Percentiles rank a stretch among this genome's conserved stretches.
phyloP scores from a whole-genome alignment of 2,113 vertebrate species.

The Okapia johnstoni region DNA sequence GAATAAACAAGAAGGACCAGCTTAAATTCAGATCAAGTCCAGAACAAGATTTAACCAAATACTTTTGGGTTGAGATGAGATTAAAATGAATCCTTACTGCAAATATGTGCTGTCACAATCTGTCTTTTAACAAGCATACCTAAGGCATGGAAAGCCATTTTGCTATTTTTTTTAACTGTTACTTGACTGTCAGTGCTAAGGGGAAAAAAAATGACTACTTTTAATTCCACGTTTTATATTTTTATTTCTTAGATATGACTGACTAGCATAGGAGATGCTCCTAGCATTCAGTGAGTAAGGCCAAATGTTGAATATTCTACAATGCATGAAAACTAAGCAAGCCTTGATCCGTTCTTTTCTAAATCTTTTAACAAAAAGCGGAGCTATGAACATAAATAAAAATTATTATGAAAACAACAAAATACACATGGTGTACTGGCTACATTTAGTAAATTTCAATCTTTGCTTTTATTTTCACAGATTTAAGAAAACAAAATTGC shows the following conservation, averaged over 20 bases:
- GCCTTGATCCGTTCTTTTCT: background rate
- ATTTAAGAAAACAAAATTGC: background rate
- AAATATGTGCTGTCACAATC: background rate
- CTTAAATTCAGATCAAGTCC: background rate
- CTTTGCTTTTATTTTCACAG: background rate
- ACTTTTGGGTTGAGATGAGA: background rate
- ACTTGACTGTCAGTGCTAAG: background rate
- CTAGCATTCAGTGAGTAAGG: background rate
- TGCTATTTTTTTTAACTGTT: background rate
- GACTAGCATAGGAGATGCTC: background rate
- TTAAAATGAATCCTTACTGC: background rate
- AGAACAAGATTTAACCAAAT: background rate
- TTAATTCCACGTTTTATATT: background rate
- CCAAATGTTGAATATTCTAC: background rate
- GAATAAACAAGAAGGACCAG: background rate
- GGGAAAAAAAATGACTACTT: background rate
- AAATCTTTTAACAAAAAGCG: background rate
- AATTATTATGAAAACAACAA: background rate
- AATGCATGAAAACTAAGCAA: background rate
- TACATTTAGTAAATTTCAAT: background rate
- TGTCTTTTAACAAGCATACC: background rate
- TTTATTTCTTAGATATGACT: background rate
- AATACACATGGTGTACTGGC: background rate
- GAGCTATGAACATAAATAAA: background rate
- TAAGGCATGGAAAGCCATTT: background rate